These are phyloP conservation scores for Erebia ligea DNA, from an alignment of 2,888 invertebrate species.

Conservation along the genomic window DNA sequence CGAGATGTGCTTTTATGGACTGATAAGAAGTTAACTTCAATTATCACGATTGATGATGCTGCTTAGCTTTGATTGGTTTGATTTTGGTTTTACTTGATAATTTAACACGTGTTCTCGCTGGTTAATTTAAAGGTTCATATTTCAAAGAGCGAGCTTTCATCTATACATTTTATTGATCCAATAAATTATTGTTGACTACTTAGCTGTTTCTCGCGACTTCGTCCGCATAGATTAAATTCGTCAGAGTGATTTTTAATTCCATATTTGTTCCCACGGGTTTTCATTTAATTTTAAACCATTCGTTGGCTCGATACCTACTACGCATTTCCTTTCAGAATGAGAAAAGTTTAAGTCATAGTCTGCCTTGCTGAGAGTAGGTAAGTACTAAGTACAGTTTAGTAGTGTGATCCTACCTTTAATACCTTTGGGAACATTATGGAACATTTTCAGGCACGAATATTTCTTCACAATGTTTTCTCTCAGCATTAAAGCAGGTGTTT, in stretches of 20 bases:
- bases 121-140: background rate
- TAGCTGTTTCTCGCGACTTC: background rate
- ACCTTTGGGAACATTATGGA: too few species aligned
- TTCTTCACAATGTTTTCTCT: too few species aligned
- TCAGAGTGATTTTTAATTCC: background rate
- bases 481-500: too few species aligned
- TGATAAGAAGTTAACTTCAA: slow-evolving; percentile 61
- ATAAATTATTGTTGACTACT: background rate
- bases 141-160: slow-evolving; percentile 9
- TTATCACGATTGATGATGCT: slow-evolving; percentile 39
- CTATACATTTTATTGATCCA: background rate
- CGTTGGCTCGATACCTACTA: too few species aligned
- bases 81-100: slow-evolving; percentile 34
- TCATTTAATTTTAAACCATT: too few species aligned
- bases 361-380: too few species aligned
- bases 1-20: slow-evolving; percentile 58
- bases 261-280: background rate
- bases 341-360: too few species aligned
- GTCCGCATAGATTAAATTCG: too few species aligned
- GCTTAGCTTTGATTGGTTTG: slow-evolving; percentile 35
- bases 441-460: too few species aligned
- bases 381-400: too few species aligned
- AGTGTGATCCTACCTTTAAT: too few species aligned
- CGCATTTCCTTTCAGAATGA: too few species aligned
- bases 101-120: slow-evolving; percentile 27